phyloP scores from a whole-genome alignment of 2,888 invertebrate genomes.

The Drosophila merina region DNA sequence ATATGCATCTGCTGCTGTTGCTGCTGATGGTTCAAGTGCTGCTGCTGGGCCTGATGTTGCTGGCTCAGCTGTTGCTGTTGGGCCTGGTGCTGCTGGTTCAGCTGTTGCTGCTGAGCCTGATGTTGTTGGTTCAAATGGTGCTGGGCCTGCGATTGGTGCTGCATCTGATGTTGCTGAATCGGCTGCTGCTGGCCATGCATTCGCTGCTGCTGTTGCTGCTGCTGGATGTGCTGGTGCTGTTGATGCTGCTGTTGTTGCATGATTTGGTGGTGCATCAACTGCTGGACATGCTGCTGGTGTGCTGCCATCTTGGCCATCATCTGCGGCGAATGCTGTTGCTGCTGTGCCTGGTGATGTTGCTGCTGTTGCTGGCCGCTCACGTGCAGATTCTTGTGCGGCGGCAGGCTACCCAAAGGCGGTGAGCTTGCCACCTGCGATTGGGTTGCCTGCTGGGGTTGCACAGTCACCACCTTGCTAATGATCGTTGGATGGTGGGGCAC shows the following conservation, averaged over 20 bases:
- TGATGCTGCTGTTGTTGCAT: slow-evolving; percentile 55
- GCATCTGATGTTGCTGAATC: slow-evolving; percentile 62
- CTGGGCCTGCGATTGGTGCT: slow-evolving; percentile 40
- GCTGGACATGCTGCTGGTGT: slow-evolving; percentile 80
- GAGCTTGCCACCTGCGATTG: slow-evolving; percentile 66
- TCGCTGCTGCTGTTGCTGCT: slow-evolving; percentile 61
- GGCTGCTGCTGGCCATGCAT: slow-evolving; percentile 56
- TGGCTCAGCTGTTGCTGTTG: slow-evolving; percentile 47
- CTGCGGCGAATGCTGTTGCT: slow-evolving; percentile 71
- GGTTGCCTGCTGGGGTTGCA: slow-evolving; percentile 81
- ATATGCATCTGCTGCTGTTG: slow-evolving; percentile 49
- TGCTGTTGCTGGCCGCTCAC: slow-evolving; percentile 59
- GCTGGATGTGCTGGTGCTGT: slow-evolving; percentile 59
- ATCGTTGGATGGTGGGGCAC: slow-evolving; percentile 77
- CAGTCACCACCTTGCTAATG: slow-evolving; percentile 81
- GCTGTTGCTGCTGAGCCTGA: slow-evolving; percentile 44
- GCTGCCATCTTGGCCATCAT: slow-evolving; percentile 74
- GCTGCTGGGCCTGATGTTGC: slow-evolving; percentile 43
- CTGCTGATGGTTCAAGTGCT: slow-evolving; percentile 34
- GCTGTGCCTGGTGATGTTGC: slow-evolving; percentile 55
- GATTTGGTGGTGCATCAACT: slow-evolving; percentile 64
- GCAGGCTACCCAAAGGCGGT: slow-evolving; percentile 59
- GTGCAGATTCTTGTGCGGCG: slow-evolving; percentile 61
- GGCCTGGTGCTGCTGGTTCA: slow-evolving; percentile 40
- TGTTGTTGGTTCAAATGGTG: slow-evolving; percentile 50